A percentile compares a stretch with the other conserved stretches of the same genome.
Evolutionary conservation across 2,113 vertebrate genomes (phyloP).

Genomic region (Sapayoa aenigma): DNA sequence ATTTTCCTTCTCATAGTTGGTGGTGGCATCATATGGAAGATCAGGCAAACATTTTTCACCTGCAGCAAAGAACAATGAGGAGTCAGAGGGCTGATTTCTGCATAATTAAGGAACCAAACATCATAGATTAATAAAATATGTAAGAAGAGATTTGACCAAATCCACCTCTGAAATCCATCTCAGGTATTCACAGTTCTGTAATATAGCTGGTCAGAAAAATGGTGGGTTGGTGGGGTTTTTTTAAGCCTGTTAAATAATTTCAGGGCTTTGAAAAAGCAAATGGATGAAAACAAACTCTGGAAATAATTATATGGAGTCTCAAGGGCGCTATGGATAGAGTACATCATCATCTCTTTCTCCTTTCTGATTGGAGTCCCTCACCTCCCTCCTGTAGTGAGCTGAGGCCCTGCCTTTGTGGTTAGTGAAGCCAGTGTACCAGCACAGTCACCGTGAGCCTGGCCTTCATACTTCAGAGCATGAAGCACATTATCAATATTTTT

Average conservation of each 20-base stretch:
- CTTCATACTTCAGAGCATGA: not conserved
- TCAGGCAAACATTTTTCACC: conserved; percentile 92
- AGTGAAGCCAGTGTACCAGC: not conserved
- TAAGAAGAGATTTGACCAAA: not conserved
- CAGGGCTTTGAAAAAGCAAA: not conserved
- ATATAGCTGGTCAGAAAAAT: not conserved
- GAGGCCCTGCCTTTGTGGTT: not conserved
- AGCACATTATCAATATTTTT: not conserved
- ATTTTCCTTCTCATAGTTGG: conserved; percentile 81
- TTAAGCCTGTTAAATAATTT: not conserved
- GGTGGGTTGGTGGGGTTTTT: accelerated
- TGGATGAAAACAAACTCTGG: not conserved
- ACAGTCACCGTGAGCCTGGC: not conserved
- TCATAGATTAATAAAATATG: not conserved
- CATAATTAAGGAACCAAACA: not conserved
- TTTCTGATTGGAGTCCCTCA: not conserved
- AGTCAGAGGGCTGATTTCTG: not conserved
- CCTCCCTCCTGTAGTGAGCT: not conserved
- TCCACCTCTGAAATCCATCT: not conserved
- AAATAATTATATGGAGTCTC: not conserved
- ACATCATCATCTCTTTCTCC: not conserved
- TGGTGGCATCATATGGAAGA: conserved; percentile 82
- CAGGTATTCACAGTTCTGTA: not conserved
- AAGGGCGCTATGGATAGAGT: not conserved
- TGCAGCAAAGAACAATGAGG: conserved; percentile 59